Evolutionary conservation across 2,113 vertebrate genomes (phyloP), one percentile per base, ranked within the genome.

Genomic region (Polypterus senegalus): DNA sequence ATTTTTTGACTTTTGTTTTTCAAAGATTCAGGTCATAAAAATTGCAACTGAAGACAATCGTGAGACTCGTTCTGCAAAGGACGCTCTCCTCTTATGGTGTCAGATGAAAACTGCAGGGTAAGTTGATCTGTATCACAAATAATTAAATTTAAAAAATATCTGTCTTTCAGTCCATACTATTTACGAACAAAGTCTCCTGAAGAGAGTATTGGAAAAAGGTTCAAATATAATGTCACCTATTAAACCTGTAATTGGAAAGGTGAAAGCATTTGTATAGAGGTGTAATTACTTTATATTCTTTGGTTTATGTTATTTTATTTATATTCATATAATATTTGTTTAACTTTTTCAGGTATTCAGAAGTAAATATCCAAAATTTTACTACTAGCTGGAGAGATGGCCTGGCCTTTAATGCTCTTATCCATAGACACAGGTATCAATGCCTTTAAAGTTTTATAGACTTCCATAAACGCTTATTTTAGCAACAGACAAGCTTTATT

Each of bases 291-390:
- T 27, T 27, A 27, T 27, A 27, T 27, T 27, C 27, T 27, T 27
- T 27, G 27, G 27, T 27, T 27, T 27, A 27, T 27, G 27, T 27
- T 27, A 27, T 27, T 27, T 27, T 27, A 27, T 27, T 27, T 27
- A 27, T 27, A 27, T 27, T 27, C 1, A 27, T 27, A 27, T 27
- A 27, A 27, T 27, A 27, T 27, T 27, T 27, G 27, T 27, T 27
- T 27, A 27, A 59, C 47, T 6, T 65, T 2, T 10, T 1, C 78
- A 98, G 93, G 54, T 98, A 98, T 73, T 80, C 94, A 0, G 93
- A 92, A 70, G 93, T 97, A 5, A 96, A 91, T 79, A 93, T 98
- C 71, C 91, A 96, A 77, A 97, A 97, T 79, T 98, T 97, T 75
- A 97, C 92, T 72, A 93, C 89, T 69, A 97, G 92, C 76, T 98